These are phyloP conservation scores for Pseudeuparius sepicola DNA, from an alignment of 2,888 invertebrate genomes.

Conservation along the genomic window DNA sequence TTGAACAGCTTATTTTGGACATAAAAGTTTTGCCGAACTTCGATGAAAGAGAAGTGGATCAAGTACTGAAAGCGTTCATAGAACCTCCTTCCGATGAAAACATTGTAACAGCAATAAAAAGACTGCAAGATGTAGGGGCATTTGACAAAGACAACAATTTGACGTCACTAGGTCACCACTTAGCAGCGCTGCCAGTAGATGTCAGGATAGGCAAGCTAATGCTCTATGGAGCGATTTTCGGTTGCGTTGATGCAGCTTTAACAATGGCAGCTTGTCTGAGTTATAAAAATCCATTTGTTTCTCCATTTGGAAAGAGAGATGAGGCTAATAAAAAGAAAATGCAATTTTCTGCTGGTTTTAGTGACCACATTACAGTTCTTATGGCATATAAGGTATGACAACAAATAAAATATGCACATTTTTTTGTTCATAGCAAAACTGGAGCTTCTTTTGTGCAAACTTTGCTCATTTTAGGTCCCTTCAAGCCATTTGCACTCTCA, in stretches of 20 bases:
- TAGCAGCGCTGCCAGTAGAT: conserved; percentile 84
- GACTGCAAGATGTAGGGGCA: conserved; percentile 70
- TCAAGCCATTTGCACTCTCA: too few relatives aligned
- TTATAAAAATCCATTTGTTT: conserved; percentile 67
- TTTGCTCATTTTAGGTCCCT: too few relatives aligned
- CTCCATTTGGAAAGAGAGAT: conserved; percentile 62
- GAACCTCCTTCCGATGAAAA: conserved; percentile 63
- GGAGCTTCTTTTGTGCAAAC: too few relatives aligned
- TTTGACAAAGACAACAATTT: conserved; percentile 62
- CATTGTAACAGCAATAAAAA: conserved; percentile 56
- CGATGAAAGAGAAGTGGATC: conserved; percentile 29
- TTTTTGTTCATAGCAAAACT: too few relatives aligned
- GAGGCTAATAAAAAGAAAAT: conserved; percentile 63
- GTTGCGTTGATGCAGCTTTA: conserved; percentile 83
- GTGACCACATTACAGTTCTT: conserved; percentile 82
- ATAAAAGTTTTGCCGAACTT: conserved; percentile 57
- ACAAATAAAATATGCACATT: too few relatives aligned
- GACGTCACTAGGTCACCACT: conserved; percentile 78
- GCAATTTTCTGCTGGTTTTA: conserved; percentile 67
- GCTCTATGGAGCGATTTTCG: conserved; percentile 83
- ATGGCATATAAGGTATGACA: conserved; percentile 78
- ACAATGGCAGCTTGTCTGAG: conserved; percentile 82
- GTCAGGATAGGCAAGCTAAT: conserved; percentile 87
- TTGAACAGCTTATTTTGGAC: conserved; percentile 71
- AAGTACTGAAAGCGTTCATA: conserved; percentile 45